Percentiles rank a stretch among this genome's conserved stretches.
Evolutionary conservation across 2,113 vertebrate species (phyloP).

Genomic region (Corythaixoides concolor): DNA sequence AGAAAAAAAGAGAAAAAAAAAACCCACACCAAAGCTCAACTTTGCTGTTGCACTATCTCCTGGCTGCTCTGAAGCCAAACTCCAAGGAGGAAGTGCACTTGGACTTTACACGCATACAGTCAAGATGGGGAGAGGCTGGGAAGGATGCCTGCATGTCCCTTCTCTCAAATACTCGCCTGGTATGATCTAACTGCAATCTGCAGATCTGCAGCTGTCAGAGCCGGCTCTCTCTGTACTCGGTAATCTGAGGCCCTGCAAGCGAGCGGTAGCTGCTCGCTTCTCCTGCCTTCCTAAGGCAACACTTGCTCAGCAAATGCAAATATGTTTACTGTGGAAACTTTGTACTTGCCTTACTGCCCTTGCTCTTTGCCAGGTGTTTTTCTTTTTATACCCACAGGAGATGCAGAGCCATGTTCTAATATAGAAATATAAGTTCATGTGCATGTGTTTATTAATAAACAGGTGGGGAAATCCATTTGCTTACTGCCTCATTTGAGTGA

Average conservation of each 20-base stretch:
- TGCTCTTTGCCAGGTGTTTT: slow-evolving; percentile 41
- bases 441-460: slow-evolving; percentile 58
- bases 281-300: slow-evolving; percentile 48
- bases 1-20: not conserved
- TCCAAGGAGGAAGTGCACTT: not conserved
- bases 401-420: slow-evolving; percentile 31
- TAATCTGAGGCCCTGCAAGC: not conserved
- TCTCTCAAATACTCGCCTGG: not conserved
- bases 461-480: not conserved
- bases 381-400: slow-evolving; percentile 61
- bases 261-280: not conserved
- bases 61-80: not conserved
- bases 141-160: not conserved
- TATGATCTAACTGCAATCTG: not conserved
- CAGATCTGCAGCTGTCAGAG: not conserved
- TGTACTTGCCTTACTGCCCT: slow-evolving; percentile 38
- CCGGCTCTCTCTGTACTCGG: not conserved
- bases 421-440: slow-evolving; percentile 25
- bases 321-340: slow-evolving; percentile 69
- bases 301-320: slow-evolving; percentile 63
- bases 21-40: not conserved
- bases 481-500: slow-evolving; percentile 36
- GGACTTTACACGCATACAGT: not conserved
- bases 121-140: not conserved
- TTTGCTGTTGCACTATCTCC: not conserved